Percentiles rank a stretch among this genome's conserved stretches.
Evolutionary conservation across 2,797 vertebrate species (phyloP).

Genomic region (Manis javanica): DNA sequence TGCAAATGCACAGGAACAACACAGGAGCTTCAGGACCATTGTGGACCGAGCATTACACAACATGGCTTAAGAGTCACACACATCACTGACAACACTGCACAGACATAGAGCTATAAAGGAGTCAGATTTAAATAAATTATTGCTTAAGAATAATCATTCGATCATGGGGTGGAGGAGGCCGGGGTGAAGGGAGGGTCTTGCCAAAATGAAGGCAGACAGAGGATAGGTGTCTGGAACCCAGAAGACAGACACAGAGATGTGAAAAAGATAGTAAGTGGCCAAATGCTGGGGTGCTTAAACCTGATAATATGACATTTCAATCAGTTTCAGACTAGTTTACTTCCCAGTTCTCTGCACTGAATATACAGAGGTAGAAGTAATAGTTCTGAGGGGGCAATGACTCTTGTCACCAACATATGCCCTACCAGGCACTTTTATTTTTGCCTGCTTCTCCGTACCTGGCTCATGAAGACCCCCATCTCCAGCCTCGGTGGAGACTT

Average conservation of each 20-base stretch:
- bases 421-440: not conserved
- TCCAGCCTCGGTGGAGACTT: accelerated
- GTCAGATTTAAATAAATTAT: not conserved
- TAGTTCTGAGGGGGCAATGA: not conserved
- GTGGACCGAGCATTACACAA: not conserved
- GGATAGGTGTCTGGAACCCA: not conserved
- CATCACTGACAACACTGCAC: not conserved
- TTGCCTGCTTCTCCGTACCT: not conserved
- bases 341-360: not conserved
- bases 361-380: not conserved
- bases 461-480: not conserved
- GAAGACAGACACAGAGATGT: not conserved
- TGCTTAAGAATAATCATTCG: not conserved
- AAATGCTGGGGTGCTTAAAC: not conserved
- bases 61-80: not conserved
- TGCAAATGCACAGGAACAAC: not conserved
- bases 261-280: not conserved
- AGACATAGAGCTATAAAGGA: not conserved
- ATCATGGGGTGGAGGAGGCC: not conserved
- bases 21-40: not conserved
- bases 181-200: not conserved
- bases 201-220: not conserved
- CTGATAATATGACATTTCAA: not conserved
- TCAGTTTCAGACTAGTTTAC: not conserved
- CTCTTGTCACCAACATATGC: not conserved